Evolutionary conservation across 2,888 invertebrate species (phyloP).

Genomic region (Drosophila phalerata): DNA sequence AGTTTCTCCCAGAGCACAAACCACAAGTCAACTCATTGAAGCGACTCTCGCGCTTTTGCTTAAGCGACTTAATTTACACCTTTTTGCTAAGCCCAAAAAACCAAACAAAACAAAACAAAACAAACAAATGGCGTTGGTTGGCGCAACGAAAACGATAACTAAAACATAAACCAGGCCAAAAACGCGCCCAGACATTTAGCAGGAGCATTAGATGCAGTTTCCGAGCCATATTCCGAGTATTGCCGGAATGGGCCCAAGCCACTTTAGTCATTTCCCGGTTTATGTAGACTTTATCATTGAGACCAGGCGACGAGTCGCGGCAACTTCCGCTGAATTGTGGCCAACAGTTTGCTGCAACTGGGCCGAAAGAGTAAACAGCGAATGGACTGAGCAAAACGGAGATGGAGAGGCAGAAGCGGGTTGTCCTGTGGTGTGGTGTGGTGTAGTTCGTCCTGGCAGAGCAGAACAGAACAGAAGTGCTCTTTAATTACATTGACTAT

Average conservation of each 20-base stretch:
- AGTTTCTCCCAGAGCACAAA: neutral
- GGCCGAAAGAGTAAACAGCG: slow-evolving; percentile 6
- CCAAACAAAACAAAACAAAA: slow-evolving; percentile 65
- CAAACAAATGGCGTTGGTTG: slow-evolving; percentile 45
- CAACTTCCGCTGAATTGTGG: slow-evolving; percentile 77
- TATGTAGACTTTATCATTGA: slow-evolving; percentile 80
- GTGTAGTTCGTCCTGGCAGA: slow-evolving; percentile 48
- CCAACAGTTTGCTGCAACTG: slow-evolving; percentile 57
- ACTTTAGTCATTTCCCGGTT: slow-evolving; percentile 80
- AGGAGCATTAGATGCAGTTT: slow-evolving; percentile 53
- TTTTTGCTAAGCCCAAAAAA: slow-evolving; percentile 69
- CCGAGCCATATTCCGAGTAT: slow-evolving; percentile 9
- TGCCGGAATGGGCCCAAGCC: slow-evolving; percentile 58
- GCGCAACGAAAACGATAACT: slow-evolving; percentile 41
- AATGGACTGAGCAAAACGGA: neutral
- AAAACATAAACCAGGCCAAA: slow-evolving; percentile 67
- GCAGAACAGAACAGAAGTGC: slow-evolving; percentile 74
- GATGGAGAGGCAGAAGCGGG: neutral
- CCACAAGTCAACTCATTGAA: slow-evolving; percentile 13
- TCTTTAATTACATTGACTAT: slow-evolving; percentile 82
- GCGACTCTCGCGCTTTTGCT: slow-evolving; percentile 52
- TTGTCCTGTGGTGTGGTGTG: too few species aligned
- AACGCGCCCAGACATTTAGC: slow-evolving; percentile 49
- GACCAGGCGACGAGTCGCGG: slow-evolving; percentile 67
- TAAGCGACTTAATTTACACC: slow-evolving; percentile 79